Evolutionary conservation across 2,113 vertebrate species (phyloP).

Genomic region (Leptobrachium leishanense): DNA sequence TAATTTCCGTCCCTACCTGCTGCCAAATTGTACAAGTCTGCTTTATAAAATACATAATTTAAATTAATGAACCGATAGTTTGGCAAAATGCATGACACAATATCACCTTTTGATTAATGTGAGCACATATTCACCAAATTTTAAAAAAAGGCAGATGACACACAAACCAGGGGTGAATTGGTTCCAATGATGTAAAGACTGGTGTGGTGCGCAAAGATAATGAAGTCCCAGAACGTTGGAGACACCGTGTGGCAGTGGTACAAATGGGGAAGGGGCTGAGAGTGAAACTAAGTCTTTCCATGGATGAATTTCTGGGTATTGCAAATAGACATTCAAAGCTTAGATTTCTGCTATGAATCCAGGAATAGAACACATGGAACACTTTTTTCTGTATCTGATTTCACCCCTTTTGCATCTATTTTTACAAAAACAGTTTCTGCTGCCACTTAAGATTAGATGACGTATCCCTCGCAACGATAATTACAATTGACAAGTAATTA

Average conservation of each 20-base stretch:
- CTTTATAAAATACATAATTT: too few species aligned
- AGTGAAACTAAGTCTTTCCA: conserved; percentile 37
- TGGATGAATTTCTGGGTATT: conserved; percentile 36
- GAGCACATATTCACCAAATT: too few species aligned
- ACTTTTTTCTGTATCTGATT: conserved; percentile 69
- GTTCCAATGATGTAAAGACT: too few species aligned
- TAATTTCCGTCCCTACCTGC: too few species aligned
- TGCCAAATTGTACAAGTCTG: too few species aligned
- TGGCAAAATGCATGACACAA: too few species aligned
- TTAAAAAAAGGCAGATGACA: too few species aligned
- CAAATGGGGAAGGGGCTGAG: conserved; percentile 10
- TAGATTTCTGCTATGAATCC: conserved; percentile 43
- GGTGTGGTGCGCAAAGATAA: neutral
- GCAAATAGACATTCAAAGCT: conserved; percentile 36
- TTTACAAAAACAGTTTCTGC: conserved; percentile 66
- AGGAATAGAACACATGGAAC: conserved; percentile 36
- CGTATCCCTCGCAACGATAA: conserved; percentile 75
- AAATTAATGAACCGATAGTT: too few species aligned
- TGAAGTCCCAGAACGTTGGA: conserved; percentile 27
- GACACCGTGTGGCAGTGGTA: neutral
- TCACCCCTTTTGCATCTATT: conserved; percentile 69
- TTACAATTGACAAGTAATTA: conserved; percentile 85
- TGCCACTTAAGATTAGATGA: conserved; percentile 76
- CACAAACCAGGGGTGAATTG: too few species aligned
- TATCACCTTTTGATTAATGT: too few species aligned